These are phyloP conservation scores for Lepidurus couesii DNA, from an alignment of 1,140 invertebrate genomes.

Conservation along the genomic window DNA sequence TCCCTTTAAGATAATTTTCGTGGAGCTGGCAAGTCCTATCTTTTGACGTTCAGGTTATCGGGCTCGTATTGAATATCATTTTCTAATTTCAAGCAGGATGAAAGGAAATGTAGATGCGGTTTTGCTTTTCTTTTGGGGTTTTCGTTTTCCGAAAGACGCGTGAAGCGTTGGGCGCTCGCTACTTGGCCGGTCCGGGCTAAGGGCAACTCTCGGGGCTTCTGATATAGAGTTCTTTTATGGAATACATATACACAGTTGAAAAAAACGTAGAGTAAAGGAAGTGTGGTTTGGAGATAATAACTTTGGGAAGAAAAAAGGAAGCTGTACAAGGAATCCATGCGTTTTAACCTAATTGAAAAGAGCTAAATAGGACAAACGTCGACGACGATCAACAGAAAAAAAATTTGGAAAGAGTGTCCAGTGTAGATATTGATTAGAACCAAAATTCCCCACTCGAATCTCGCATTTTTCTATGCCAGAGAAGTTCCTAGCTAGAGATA, in stretches of 20 bases:
- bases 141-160: too few relatives aligned
- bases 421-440: background rate
- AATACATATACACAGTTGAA: background rate
- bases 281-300: constrained; percentile 7
- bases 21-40: background rate
- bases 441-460: constrained; percentile 13
- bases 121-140: background rate
- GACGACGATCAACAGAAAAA: background rate
- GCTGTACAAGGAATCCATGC: background rate
- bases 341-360: background rate
- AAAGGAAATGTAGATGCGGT: background rate
- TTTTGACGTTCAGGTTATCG: background rate
- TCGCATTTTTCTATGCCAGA: background rate
- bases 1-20: background rate
- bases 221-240: background rate
- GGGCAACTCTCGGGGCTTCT: background rate
- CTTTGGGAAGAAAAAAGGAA: constrained; percentile 1
- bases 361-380: background rate
- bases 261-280: background rate
- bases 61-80: background rate
- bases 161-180: background rate
- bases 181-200: background rate
- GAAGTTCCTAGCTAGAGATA: background rate
- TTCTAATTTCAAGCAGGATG: background rate
- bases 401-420: background rate